These are phyloP conservation scores for Onchidella celtica DNA, from an alignment of 2,888 invertebrate genomes.

Conservation along the genomic window DNA sequence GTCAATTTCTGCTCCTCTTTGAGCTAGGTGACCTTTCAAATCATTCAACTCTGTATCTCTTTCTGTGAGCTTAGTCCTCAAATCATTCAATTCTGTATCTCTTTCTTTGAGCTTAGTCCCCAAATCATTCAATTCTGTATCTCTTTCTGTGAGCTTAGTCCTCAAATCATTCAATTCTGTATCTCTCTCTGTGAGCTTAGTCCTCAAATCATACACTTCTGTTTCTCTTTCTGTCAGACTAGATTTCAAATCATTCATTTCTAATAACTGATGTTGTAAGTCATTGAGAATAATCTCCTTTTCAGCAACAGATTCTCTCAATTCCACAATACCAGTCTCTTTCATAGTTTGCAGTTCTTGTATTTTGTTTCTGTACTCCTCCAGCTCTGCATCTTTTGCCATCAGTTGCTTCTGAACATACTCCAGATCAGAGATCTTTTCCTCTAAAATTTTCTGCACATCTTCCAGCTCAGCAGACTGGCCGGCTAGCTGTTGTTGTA, in stretches of 20 bases:
- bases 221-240: background rate
- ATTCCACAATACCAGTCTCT: background rate
- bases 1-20: background rate
- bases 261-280: too few relatives aligned
- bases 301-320: background rate
- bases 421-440: background rate
- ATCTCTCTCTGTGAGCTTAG: background rate
- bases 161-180: background rate
- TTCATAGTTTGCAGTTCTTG: too few relatives aligned
- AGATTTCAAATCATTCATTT: background rate
- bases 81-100: background rate
- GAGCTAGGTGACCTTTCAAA: background rate
- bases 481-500: background rate
- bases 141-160: background rate
- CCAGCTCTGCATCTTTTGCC: background rate
- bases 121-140: constrained; percentile 5
- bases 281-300: too few relatives aligned
- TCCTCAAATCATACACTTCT: background rate
- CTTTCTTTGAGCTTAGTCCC: background rate
- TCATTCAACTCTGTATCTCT: background rate
- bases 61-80: background rate
- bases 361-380: too few relatives aligned
- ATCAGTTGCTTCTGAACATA: background rate
- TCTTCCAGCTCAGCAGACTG: background rate
- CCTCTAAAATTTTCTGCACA: background rate